Base-by-base conservation (phyloP, 2,797 vertebrate genomes). In the Lepus townsendii region DNA sequence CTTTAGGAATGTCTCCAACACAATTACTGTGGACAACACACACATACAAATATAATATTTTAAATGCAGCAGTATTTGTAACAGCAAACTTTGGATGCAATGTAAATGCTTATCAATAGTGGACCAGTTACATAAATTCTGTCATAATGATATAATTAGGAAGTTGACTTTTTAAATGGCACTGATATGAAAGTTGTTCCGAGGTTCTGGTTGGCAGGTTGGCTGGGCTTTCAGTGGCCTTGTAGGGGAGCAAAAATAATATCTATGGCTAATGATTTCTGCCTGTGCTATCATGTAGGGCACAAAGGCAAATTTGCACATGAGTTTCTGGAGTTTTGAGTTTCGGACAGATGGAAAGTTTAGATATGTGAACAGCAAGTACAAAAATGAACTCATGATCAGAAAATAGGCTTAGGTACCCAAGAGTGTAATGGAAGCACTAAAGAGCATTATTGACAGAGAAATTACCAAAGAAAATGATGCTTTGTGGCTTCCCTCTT, bases 241-340 rank as follows among this genome's bases (percentile, higher is more conserved):
- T 57, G 54, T 57, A 19, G 54, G 14, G 19, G 54, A 57, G 54
- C 13, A 57, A 57, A 57, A 57, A 57, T 19, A 57, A 57, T 19
- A 57, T 57, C 47, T 27, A 99, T 99, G 99, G 99, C 99, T 2
- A 99, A 99, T 42, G 99, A 99, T 63, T 99, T 99, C 76, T 99
- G 99, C 79, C 97, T 99, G 92, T 98, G 99, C 10, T 99, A 99
- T 95, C 99, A 99, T 92, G 99, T 99, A 62, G 99, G 99, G 0
- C 99, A 99, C 94, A 99, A 99, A 97, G 99, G 99, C 0, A 99
- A 99, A 96, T 99, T 99, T 89, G 99, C 99, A 35, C 99, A 99
- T 65, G 99, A 99, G 96, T 99, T 99, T 91, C 97, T 99, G 93
- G 99, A 99, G 95, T 99, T 99, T 99, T 97, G 99, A 99, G 89